These are phyloP conservation scores for Aphidoletes aphidimyza DNA, from an alignment of 2,888 invertebrate genomes.

Conservation along the genomic window DNA sequence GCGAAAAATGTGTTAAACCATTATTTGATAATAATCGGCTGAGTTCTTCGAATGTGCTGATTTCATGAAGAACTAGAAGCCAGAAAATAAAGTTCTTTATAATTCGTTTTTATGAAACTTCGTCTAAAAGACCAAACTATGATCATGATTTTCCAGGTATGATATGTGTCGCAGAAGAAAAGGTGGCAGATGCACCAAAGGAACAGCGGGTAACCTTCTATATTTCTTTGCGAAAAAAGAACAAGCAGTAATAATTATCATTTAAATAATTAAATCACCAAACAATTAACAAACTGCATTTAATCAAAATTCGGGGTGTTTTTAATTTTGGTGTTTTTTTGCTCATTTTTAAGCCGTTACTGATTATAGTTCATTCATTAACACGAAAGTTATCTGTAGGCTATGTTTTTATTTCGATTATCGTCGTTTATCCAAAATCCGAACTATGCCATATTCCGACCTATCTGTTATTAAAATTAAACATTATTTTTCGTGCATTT, in stretches of 20 bases:
- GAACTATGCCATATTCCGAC: too few species aligned
- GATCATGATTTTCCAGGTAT: conserved; percentile 74
- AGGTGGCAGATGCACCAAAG: conserved; percentile 97
- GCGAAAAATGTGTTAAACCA: too few species aligned
- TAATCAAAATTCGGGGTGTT: not conserved
- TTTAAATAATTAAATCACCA: not conserved
- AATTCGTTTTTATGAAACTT: not conserved
- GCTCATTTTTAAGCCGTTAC: not conserved
- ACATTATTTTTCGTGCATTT: too few species aligned
- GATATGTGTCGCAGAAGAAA: conserved; percentile 97
- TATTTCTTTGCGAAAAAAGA: conserved; percentile 55
- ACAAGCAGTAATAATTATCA: conserved; percentile 4
- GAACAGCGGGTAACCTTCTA: conserved; percentile 90
- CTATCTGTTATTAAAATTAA: too few species aligned
- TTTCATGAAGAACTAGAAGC: too few species aligned
- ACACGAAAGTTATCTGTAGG: not conserved
- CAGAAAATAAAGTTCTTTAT: not conserved
- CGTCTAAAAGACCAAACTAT: conserved; percentile 4
- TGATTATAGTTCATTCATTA: not conserved
- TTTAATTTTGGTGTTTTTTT: not conserved
- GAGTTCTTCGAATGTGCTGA: too few species aligned
- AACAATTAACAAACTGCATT: conserved; percentile 35
- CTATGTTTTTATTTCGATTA: not conserved
- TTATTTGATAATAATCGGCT: too few species aligned
- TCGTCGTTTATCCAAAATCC: too few species aligned